Evolutionary conservation across 2,888 invertebrate species (phyloP).

Genomic region (Agriopis leucophaearia): DNA sequence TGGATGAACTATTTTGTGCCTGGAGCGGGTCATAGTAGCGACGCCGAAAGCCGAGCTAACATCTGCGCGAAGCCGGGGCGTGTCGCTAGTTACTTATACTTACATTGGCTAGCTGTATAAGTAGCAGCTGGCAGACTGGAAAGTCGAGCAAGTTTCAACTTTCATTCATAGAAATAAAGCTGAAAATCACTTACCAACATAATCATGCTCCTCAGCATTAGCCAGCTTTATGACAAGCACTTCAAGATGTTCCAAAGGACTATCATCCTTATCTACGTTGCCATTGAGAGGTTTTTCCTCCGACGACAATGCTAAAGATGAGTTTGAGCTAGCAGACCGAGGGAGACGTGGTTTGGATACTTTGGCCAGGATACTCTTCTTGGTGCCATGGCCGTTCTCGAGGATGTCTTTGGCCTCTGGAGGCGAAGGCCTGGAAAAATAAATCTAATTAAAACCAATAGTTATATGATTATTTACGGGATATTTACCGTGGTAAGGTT

Average conservation of each 20-base stretch:
- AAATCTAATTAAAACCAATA: too few species aligned
- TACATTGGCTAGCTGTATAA: not conserved
- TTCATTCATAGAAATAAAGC: not conserved
- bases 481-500: too few species aligned
- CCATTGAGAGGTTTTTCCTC: constrained; percentile 63
- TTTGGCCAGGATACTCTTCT: constrained; percentile 74
- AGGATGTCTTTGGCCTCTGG: constrained; percentile 68
- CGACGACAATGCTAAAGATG: constrained; percentile 54
- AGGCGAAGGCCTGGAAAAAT: constrained; percentile 58
- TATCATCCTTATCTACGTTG: constrained; percentile 53
- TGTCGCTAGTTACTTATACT: too few species aligned
- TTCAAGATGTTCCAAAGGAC: constrained; percentile 63
- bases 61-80: too few species aligned
- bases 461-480: too few species aligned
- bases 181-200: constrained; percentile 70
- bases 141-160: not conserved
- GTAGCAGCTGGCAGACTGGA: too few species aligned
- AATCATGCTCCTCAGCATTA: constrained; percentile 74
- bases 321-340: constrained; percentile 66
- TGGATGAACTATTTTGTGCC: too few species aligned
- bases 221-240: constrained; percentile 79
- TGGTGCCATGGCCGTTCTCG: constrained; percentile 66
- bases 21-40: too few species aligned
- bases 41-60: too few species aligned
- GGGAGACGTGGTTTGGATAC: constrained; percentile 72